Percentiles rank a stretch among this genome's conserved stretches.
phyloP scores from a whole-genome alignment of 1,140 invertebrate genomes.

The Papilio polyxenes region DNA sequence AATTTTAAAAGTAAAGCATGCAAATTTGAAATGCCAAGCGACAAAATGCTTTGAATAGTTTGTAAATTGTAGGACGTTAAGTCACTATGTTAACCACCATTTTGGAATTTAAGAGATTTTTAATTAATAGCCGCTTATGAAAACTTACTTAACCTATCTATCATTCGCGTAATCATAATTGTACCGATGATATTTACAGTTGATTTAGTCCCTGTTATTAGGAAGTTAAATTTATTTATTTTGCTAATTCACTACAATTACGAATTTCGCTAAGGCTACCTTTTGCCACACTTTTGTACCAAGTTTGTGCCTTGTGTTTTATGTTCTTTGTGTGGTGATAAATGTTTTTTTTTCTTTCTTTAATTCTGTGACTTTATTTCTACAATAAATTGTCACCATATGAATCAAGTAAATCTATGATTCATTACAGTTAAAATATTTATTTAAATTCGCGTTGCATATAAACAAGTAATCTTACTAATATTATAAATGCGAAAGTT shows the following conservation, averaged over 20 bases:
- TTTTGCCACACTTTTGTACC: too few species aligned
- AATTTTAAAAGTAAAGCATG: slow-evolving; percentile 16
- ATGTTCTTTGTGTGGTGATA: too few species aligned
- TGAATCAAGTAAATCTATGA: neutral
- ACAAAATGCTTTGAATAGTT: slow-evolving; percentile 22
- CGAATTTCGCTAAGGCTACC: too few species aligned
- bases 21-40: slow-evolving; percentile 22
- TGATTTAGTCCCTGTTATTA: too few species aligned
- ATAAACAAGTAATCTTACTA: neutral
- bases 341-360: too few species aligned
- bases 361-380: too few species aligned
- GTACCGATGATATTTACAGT: too few species aligned
- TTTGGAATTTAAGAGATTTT: neutral
- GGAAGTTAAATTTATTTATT: too few species aligned
- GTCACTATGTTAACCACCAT: slow-evolving; percentile 6
- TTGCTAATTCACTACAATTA: too few species aligned
- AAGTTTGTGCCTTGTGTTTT: too few species aligned
- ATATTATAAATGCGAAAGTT: too few species aligned
- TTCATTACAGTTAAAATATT: neutral
- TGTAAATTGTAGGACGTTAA: slow-evolving; percentile 4
- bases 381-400: slow-evolving; percentile 11
- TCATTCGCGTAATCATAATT: too few species aligned
- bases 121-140: neutral
- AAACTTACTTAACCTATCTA: neutral
- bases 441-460: neutral